These are phyloP conservation scores for Microtus richardsoni DNA, from an alignment of 2,113 vertebrate species.

Conservation along the genomic window DNA sequence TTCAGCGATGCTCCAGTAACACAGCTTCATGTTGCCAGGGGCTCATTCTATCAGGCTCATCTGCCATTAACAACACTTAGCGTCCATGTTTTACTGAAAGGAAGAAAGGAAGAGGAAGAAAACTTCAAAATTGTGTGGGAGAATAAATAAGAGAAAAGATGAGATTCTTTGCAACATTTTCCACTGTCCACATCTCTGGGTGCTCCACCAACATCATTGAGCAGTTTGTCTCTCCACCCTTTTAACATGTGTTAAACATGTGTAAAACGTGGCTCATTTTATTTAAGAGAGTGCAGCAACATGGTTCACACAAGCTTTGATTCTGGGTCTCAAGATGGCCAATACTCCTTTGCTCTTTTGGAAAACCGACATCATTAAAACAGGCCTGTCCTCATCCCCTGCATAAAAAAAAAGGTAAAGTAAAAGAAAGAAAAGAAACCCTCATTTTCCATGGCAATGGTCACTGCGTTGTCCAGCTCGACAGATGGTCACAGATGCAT, in stretches of 20 bases:
- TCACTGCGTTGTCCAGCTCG: background rate
- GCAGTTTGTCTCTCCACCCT: background rate
- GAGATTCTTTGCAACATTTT: background rate
- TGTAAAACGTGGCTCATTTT: background rate
- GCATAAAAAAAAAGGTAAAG: background rate
- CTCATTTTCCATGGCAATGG: background rate
- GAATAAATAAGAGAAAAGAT: background rate
- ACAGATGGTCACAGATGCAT: background rate
- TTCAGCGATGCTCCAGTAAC: background rate
- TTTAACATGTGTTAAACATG: background rate
- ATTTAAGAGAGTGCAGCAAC: background rate
- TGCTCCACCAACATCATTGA: background rate
- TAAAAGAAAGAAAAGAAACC: too few species aligned
- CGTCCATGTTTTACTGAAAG: background rate
- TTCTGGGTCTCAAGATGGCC: background rate
- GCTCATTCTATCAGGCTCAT: background rate
- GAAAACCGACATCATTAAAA: background rate
- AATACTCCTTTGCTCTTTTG: background rate
- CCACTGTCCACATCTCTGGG: background rate
- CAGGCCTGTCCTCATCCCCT: background rate
- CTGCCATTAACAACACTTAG: background rate
- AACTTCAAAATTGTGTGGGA: background rate
- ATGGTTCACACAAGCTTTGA: background rate
- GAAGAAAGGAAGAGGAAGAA: background rate
- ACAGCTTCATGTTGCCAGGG: background rate